Conservation (phyloP, 2,797 vertebrate species). For the Catostomus latipinnis region DNA sequence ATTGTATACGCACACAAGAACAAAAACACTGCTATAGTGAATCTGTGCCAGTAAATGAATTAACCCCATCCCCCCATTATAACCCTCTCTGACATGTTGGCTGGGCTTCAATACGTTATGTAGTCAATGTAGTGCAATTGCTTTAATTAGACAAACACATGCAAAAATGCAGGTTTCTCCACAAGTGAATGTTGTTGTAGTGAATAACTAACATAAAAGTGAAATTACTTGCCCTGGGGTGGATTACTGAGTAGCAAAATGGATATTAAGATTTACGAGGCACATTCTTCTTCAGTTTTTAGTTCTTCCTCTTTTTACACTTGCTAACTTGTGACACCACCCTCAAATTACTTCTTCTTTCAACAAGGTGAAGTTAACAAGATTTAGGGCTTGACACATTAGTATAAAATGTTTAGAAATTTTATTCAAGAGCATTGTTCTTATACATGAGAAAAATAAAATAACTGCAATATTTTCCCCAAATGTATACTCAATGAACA, state of each 20-base stretch:
- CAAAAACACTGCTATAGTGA: slow-evolving; percentile 27
- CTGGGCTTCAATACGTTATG: slow-evolving; percentile 39
- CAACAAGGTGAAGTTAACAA: not conserved
- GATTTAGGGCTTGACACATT: not conserved
- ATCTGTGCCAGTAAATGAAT: slow-evolving; percentile 51
- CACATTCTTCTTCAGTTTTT: not conserved
- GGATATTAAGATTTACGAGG: not conserved
- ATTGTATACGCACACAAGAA: slow-evolving; percentile 36
- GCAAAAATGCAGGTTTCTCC: not conserved
- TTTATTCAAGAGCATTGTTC: no score
- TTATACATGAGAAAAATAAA: not conserved
- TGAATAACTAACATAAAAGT: not conserved
- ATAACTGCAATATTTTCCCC: not conserved
- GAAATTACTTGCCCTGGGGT: not conserved
- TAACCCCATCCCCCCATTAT: slow-evolving; percentile 46
- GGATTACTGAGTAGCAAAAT: not conserved
- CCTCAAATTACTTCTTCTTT: not conserved
- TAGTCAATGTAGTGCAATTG: not conserved
- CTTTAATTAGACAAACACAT: not conserved
- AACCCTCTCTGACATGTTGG: slow-evolving; percentile 15
- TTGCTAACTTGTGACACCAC: not conserved
- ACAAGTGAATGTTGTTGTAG: not conserved
- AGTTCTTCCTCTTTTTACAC: not conserved
- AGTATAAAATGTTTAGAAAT: not conserved
- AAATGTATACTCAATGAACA: not conserved